Percentiles rank a stretch among this genome's conserved stretches.
phyloP scores from a whole-genome alignment of 2,797 vertebrate species.

The Gobio occitaniae region DNA sequence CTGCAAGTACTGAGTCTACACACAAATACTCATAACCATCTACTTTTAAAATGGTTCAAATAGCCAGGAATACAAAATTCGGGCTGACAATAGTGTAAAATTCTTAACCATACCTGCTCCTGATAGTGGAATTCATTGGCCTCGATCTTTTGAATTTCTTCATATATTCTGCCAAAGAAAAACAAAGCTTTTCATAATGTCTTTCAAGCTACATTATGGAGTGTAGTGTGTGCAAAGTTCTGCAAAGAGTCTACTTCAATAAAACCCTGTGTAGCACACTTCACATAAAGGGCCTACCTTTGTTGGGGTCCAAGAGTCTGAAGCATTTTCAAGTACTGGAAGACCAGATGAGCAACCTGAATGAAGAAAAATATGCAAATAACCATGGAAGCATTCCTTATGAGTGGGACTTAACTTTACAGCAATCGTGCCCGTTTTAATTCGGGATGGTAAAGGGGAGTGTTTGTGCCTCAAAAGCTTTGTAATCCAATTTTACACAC shows the following conservation, averaged over 20 bases:
- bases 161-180: conserved; percentile 82
- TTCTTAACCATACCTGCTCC: conserved; percentile 84
- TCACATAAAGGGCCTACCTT: conserved; percentile 74
- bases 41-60: not conserved
- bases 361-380: conserved; percentile 7
- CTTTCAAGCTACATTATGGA: not conserved
- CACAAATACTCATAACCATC: not conserved
- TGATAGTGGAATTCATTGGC: conserved; percentile 96
- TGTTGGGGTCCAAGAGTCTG: conserved; percentile 89
- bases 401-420: not conserved
- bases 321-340: conserved; percentile 97
- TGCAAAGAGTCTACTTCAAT: not conserved
- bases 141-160: conserved; percentile 97
- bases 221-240: not conserved
- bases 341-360: conserved; percentile 92
- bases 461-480: conserved; percentile 28
- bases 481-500: conserved; percentile 50
- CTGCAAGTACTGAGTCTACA: not conserved
- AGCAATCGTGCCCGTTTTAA: conserved; percentile 10
- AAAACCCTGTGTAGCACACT: not conserved
- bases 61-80: not conserved
- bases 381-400: conserved; percentile 12
- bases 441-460: conserved; percentile 24
- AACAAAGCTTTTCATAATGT: not conserved
- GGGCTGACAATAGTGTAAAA: not conserved